Evolutionary conservation across 2,888 invertebrate genomes (phyloP).

Genomic region (Acleris emargana): DNA sequence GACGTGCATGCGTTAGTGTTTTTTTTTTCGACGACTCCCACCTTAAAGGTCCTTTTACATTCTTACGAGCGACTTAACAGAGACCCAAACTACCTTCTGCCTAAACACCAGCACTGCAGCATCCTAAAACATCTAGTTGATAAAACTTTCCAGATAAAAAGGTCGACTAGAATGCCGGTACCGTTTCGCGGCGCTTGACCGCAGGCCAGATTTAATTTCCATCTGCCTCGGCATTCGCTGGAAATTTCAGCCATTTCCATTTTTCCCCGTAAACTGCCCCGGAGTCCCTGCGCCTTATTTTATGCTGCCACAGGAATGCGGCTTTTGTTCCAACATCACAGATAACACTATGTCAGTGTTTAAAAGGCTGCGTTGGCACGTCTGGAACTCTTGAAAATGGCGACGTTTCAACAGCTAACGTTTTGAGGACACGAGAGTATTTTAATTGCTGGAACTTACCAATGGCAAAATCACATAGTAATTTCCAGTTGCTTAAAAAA

Average conservation of each 20-base stretch:
- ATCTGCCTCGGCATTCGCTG: constrained; percentile 43
- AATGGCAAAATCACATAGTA: too few species aligned
- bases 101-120: neutral
- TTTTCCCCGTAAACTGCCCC: constrained; percentile 39
- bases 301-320: constrained; percentile 27
- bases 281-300: constrained; percentile 38
- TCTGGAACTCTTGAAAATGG: neutral
- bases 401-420: neutral
- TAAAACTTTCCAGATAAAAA: neutral
- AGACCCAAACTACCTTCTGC: too few species aligned
- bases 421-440: neutral
- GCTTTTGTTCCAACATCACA: neutral
- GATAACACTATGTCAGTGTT: constrained; percentile 3
- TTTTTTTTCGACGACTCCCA: too few species aligned
- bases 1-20: too few species aligned
- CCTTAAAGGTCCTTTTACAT: too few species aligned
- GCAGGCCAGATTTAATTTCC: constrained; percentile 56
- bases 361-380: constrained; percentile 3
- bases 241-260: constrained; percentile 42
- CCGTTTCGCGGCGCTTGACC: constrained; percentile 47
- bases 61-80: too few species aligned
- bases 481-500: too few species aligned
- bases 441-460: too few species aligned
- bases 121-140: constrained; percentile 1
- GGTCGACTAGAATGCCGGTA: constrained; percentile 39